Base-by-base conservation (phyloP, 2,888 invertebrate species). In the Latrodectus hesperus region DNA sequence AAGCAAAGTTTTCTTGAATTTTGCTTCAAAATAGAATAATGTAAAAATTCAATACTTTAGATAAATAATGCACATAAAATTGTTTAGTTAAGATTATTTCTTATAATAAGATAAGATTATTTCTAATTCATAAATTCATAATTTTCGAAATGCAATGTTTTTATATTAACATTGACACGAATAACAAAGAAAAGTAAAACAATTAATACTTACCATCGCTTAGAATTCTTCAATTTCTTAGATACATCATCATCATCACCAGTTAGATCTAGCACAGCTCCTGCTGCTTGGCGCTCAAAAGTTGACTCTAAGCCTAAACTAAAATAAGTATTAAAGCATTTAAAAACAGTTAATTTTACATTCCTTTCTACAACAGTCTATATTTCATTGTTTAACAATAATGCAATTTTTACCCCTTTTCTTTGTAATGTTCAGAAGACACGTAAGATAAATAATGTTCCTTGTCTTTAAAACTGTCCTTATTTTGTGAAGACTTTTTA, bases 371-470 rank as follows among this genome's bases (percentile, higher is more conserved):
- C 6, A 22, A 38, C 9, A 11, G 38, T 10, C 70, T 70, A 68
- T 17, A 26, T 11, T 26, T 22, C 8, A 64, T 38, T 16, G 17
- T 38, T 64, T 26, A 2, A 10, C 26, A 68, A 22, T 16, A 64
- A 64, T 65, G 22, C 52, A 14, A 68, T 11, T 49, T 92, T 92
- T 92, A 96, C 96, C 96, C 96, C 89, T 94, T 94, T 93, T 97
- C 97, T 0, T 96, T 96, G 90, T 96, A 95, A 91, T 95, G 95
- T 92, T 98, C 97, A 65, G 95, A 94, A 0, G 98, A 96, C 88
- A 94, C 93, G 92, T 98, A 98, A 4, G 96, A 96, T 90, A 99
- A 95, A 92, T 96, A 99, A 93, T 97, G 95, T 90, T 98, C 96
- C 88, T 95, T 95, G 87, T 97, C 96, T 84, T 91, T 91, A 67